These are phyloP conservation scores for Cephalopterus ornatus DNA, from an alignment of 2,113 vertebrate species.

Conservation along the genomic window DNA sequence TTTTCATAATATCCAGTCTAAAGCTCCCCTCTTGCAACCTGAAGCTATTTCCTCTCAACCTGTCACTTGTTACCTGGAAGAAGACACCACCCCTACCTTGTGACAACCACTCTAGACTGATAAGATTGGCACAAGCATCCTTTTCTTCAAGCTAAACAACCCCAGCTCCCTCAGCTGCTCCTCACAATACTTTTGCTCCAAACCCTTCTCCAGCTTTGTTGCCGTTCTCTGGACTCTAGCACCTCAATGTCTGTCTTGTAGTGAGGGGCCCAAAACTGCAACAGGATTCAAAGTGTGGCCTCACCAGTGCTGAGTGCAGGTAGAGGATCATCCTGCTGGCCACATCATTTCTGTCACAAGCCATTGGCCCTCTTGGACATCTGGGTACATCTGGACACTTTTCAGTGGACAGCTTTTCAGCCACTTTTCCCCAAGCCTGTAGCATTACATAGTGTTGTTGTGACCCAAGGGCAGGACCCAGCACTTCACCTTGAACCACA, in stretches of 20 bases:
- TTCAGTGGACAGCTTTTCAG: background rate
- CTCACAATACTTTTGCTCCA: background rate
- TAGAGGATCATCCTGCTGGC: background rate
- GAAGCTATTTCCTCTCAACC: background rate
- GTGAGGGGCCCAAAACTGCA: background rate
- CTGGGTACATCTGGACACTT: background rate
- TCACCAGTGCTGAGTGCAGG: rapidly evolving
- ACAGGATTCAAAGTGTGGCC: background rate
- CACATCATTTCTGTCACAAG: background rate
- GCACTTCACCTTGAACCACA: background rate
- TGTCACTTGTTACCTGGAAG: background rate
- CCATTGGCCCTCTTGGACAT: background rate
- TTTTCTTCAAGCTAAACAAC: background rate
- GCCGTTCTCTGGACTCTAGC: background rate
- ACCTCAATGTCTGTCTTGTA: background rate
- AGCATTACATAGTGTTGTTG: background rate
- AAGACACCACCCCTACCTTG: background rate
- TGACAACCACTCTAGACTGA: background rate
- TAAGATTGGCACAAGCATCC: background rate
- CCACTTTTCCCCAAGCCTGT: background rate
- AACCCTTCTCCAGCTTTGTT: background rate
- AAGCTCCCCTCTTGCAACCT: background rate
- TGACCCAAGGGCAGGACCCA: background rate
- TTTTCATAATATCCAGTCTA: background rate
- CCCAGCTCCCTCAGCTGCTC: background rate